A percentile compares a stretch with the other conserved stretches of the same genome.
Evolutionary conservation across 2,113 vertebrate genomes (phyloP).

Genomic region (Entomyzon cyanotis): DNA sequence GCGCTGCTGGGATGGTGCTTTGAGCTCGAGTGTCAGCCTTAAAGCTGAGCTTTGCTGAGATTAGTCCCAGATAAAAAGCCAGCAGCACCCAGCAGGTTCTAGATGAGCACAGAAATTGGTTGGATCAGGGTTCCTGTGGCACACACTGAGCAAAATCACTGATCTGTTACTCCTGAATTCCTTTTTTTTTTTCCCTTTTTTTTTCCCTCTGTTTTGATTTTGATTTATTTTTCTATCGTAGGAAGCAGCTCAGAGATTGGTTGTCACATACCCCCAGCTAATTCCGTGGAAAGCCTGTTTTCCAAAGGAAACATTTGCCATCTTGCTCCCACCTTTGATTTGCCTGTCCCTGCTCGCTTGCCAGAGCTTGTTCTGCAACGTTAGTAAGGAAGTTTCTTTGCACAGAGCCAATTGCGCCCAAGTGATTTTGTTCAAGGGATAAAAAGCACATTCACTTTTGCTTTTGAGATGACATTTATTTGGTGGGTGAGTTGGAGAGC

Average conservation of each 20-base stretch:
- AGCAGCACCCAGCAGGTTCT: neutral
- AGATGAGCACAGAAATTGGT: accelerated
- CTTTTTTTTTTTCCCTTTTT: too few relatives aligned
- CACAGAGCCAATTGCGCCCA: neutral
- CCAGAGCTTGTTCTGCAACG: neutral
- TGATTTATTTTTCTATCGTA: neutral
- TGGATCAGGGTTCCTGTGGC: neutral
- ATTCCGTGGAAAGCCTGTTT: neutral
- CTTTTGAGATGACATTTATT: neutral
- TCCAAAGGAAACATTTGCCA: constrained; percentile 9
- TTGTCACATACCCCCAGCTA: neutral
- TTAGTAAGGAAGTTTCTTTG: neutral
- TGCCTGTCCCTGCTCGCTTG: neutral
- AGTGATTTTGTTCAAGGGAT: neutral
- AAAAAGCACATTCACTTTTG: neutral
- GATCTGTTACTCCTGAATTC: neutral
- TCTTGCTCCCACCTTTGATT: constrained; percentile 8
- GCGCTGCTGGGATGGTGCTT: accelerated
- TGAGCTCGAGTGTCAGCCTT: neutral
- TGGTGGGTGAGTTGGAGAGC: neutral
- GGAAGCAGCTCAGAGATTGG: neutral
- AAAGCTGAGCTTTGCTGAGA: neutral
- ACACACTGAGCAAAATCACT: neutral
- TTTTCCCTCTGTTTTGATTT: neutral
- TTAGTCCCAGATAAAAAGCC: neutral